Conservation (phyloP, 2,113 vertebrate species). For the Ciconia stormi region DNA sequence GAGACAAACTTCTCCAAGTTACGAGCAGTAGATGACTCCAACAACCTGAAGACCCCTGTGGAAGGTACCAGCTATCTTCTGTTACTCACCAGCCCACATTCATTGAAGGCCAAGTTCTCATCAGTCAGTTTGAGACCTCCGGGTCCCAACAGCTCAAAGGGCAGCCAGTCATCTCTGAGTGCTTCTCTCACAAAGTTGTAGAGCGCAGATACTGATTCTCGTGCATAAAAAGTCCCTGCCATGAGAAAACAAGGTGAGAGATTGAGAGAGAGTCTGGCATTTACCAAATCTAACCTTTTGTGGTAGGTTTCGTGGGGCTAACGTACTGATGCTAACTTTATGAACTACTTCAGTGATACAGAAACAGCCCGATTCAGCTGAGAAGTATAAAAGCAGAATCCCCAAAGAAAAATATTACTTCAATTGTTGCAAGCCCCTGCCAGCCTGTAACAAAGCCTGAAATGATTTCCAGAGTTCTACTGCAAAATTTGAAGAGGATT, state of each 20-base stretch:
- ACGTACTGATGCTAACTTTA: background rate
- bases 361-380: background rate
- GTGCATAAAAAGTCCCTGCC: conserved; percentile 90
- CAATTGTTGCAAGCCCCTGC: background rate
- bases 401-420: background rate
- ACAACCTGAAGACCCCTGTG: background rate
- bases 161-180: conserved; percentile 88
- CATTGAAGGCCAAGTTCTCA: conserved; percentile 82
- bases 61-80: background rate
- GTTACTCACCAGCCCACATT: conserved; percentile 88
- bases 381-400: background rate
- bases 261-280: background rate
- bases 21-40: background rate
- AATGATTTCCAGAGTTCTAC: background rate
- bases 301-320: background rate
- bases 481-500: background rate
- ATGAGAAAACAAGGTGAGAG: background rate
- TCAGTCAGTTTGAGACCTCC: conserved; percentile 88
- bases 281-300: conserved; percentile 5
- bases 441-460: conserved; percentile 18
- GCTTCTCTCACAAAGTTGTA: conserved; percentile 86
- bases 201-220: conserved; percentile 81
- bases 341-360: background rate
- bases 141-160: conserved; percentile 88
- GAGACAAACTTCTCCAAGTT: background rate